phyloP scores from a whole-genome alignment of 2,113 vertebrate species.

The Vanacampus margaritifer region DNA sequence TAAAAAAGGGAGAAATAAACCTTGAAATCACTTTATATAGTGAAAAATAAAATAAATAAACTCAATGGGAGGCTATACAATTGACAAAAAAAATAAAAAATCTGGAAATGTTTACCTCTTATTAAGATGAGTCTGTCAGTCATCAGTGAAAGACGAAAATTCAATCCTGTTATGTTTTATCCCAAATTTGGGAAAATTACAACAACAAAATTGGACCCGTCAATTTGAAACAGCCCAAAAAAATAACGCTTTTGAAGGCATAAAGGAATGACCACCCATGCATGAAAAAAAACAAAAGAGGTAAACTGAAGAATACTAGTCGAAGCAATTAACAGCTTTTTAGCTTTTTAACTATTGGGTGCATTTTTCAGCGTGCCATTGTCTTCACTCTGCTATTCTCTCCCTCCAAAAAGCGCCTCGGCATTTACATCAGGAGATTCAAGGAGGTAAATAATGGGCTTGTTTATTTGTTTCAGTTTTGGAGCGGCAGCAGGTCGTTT shows the following conservation, averaged over 20 bases:
- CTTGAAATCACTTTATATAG: conserved; percentile 18
- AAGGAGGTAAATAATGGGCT: conserved; percentile 34
- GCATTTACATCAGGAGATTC: conserved; percentile 14
- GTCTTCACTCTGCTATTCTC: not conserved
- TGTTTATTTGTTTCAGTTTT: conserved; percentile 37
- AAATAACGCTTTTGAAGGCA: not conserved
- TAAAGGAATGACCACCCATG: not conserved
- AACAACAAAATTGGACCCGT: not conserved
- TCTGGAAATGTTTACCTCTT: not conserved
- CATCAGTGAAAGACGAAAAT: no score
- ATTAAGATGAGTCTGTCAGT: not conserved
- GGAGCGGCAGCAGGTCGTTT: conserved; percentile 43
- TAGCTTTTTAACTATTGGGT: not conserved
- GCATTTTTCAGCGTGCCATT: not conserved
- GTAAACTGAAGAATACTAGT: not conserved
- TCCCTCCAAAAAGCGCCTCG: not conserved
- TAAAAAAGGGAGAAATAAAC: conserved; percentile 12
- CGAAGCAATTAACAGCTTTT: not conserved
- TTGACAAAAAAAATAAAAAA: not conserved
- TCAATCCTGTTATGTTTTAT: not conserved
- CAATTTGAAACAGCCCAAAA: not conserved
- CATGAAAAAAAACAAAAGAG: not conserved
- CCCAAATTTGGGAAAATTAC: not conserved
- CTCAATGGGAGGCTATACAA: not conserved
- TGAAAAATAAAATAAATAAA: not conserved